A percentile compares a stretch with the other conserved stretches of the same genome.
Conservation (phyloP, 2,113 vertebrate genomes). For the Gobius niger region DNA sequence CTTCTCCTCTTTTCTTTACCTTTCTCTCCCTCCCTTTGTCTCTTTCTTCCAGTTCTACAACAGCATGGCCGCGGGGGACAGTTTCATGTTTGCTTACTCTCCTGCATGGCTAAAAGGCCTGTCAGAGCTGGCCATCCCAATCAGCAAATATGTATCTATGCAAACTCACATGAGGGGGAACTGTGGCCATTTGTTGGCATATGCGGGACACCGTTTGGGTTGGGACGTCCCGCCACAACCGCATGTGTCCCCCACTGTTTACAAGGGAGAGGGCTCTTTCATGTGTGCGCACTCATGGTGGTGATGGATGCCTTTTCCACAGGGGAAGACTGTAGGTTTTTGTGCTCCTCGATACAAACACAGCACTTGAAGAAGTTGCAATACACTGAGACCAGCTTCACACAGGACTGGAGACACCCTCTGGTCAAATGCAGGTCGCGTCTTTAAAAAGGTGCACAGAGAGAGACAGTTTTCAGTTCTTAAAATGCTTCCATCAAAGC, state of each 20-base stretch:
- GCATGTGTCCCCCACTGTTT: conserved; percentile 29
- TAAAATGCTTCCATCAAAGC: neutral
- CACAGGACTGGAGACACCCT: conserved; percentile 9
- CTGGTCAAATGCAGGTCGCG: conserved; percentile 2
- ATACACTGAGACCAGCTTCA: conserved; percentile 4
- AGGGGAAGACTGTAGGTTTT: conserved; percentile 26
- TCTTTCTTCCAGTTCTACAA: conserved; percentile 47
- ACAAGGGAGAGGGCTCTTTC: conserved; percentile 52
- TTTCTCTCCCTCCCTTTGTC: conserved; percentile 57
- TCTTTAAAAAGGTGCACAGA: conserved; percentile 10
- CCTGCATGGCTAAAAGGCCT: conserved; percentile 43
- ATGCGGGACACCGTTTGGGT: conserved; percentile 15
- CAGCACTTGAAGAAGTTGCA: neutral
- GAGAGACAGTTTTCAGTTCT: neutral
- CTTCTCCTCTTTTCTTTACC: conserved; percentile 51
- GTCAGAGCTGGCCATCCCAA: conserved; percentile 52
- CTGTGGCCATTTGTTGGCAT: conserved; percentile 47
- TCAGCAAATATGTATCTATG: conserved; percentile 65
- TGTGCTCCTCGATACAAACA: conserved; percentile 18
- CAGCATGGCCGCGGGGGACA: conserved; percentile 38
- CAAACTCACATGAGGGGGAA: conserved; percentile 47
- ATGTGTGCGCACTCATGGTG: conserved; percentile 19
- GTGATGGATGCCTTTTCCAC: conserved; percentile 31
- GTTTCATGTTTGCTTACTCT: conserved; percentile 59
- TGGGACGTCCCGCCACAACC: conserved; percentile 30